phyloP scores from a whole-genome alignment of 2,797 vertebrate genomes.

The Myotis pilosus region DNA sequence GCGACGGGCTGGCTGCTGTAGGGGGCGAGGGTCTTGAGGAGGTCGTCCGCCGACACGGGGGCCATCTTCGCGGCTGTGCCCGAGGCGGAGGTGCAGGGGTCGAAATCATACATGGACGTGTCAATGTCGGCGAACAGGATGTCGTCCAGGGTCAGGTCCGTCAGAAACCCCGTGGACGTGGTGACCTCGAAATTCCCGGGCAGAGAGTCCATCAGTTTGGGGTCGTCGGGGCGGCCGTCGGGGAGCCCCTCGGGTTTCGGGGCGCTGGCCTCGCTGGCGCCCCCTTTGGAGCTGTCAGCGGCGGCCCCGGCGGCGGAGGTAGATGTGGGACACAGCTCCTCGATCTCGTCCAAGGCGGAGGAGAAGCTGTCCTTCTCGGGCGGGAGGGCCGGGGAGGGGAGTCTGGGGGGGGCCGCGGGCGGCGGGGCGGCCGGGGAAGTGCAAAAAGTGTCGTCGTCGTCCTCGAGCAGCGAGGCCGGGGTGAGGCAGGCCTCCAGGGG shows the following conservation, averaged over 20 bases:
- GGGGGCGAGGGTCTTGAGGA: slow-evolving; percentile 96
- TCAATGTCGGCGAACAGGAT: slow-evolving; percentile 99
- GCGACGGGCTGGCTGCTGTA: slow-evolving; percentile 93
- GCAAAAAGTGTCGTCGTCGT: slow-evolving; percentile 90
- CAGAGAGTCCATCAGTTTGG: slow-evolving; percentile 89
- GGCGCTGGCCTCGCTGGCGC: slow-evolving; percentile 78
- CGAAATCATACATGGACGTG: slow-evolving; percentile 99
- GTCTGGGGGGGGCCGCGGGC: slow-evolving; percentile 80
- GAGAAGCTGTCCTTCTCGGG: slow-evolving; percentile 90
- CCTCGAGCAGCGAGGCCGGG: slow-evolving; percentile 95
- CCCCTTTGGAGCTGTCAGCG: slow-evolving; percentile 84
- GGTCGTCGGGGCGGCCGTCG: slow-evolving; percentile 89
- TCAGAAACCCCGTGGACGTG: slow-evolving; percentile 95
- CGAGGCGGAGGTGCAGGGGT: slow-evolving; percentile 91
- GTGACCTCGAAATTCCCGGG: slow-evolving; percentile 91
- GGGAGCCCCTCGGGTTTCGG: slow-evolving; percentile 87
- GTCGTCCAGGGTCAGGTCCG: slow-evolving; percentile 97
- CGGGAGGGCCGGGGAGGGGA: slow-evolving; percentile 81
- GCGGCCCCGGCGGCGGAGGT: slow-evolving; percentile 86
- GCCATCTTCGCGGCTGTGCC: slow-evolving; percentile 91
- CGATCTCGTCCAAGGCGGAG: slow-evolving; percentile 93
- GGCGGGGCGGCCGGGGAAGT: slow-evolving; percentile 86
- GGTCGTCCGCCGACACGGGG: slow-evolving; percentile 93
- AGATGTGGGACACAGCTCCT: slow-evolving; percentile 94
- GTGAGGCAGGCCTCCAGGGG: slow-evolving; percentile 95